phyloP scores from a whole-genome alignment of 2,113 vertebrate species.

The Trachemys scripta region DNA sequence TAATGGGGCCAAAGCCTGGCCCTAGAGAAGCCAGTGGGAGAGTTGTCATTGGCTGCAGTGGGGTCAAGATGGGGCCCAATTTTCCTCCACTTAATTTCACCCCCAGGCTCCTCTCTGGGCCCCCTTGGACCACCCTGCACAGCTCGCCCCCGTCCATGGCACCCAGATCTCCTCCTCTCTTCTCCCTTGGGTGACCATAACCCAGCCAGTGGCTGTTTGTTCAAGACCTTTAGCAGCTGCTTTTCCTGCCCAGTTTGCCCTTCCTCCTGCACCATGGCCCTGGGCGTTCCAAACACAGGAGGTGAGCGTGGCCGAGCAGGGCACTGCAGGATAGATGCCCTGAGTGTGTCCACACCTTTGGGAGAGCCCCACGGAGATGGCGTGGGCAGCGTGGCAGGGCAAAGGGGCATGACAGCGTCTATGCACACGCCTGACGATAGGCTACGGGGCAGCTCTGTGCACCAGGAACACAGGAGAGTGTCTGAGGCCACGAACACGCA shows the following conservation, averaged over 20 bases:
- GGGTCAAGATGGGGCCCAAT: not conserved
- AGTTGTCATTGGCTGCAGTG: not conserved
- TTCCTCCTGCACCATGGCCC: not conserved
- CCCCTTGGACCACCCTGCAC: not conserved
- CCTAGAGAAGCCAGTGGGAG: not conserved
- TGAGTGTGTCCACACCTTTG: no score
- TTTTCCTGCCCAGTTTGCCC: no score
- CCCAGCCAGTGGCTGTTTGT: not conserved
- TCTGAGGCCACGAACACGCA: not conserved
- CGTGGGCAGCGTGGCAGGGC: no score
- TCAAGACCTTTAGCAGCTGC: no score
- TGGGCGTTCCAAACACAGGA: not conserved
- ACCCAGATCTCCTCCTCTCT: not conserved
- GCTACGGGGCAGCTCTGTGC: not conserved
- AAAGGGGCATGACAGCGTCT: not conserved
- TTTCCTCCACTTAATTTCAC: not conserved
- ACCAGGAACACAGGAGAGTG: not conserved
- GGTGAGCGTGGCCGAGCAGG: not conserved
- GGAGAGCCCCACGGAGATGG: not conserved
- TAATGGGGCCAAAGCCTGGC: not conserved
- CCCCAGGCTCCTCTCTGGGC: no score
- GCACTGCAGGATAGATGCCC: no score
- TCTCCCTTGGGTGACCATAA: not conserved
- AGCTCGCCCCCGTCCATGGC: not conserved
- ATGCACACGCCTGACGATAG: not conserved